Conservation (phyloP, 2,113 vertebrate genomes). For the Agapornis roseicollis region DNA sequence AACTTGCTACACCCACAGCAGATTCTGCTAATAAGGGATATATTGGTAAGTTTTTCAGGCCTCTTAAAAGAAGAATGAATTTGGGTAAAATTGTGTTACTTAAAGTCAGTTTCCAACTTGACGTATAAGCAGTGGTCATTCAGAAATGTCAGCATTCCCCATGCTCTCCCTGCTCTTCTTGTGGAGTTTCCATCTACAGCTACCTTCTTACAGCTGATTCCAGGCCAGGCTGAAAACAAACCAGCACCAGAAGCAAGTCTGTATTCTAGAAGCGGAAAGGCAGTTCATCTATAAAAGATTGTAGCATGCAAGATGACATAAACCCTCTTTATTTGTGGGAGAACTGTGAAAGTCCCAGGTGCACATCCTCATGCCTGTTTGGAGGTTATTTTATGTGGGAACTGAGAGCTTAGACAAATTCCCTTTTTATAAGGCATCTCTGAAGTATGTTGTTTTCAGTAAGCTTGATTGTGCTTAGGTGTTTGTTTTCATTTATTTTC, state of each 20-base stretch:
- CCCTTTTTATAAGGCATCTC: not conserved
- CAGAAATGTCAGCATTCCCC: not conserved
- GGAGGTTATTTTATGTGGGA: not conserved
- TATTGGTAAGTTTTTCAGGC: constrained; percentile 80
- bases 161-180: not conserved
- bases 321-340: not conserved
- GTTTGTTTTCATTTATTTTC: not conserved
- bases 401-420: not conserved
- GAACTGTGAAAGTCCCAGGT: not conserved
- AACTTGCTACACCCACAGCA: constrained; percentile 82
- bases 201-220: not conserved
- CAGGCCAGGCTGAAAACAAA: not conserved
- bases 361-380: not conserved
- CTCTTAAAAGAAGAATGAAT: not conserved
- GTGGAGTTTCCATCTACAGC: not conserved
- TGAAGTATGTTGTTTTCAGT: not conserved
- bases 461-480: not conserved
- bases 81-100: not conserved
- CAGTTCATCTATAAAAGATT: not conserved
- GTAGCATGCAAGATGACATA: not conserved
- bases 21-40: constrained; percentile 90
- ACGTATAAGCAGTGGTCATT: not conserved
- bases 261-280: not conserved
- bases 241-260: not conserved
- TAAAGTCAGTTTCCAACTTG: not conserved